Conservation (phyloP, 2,797 vertebrate genomes). For the Oreochromis grahami region DNA sequence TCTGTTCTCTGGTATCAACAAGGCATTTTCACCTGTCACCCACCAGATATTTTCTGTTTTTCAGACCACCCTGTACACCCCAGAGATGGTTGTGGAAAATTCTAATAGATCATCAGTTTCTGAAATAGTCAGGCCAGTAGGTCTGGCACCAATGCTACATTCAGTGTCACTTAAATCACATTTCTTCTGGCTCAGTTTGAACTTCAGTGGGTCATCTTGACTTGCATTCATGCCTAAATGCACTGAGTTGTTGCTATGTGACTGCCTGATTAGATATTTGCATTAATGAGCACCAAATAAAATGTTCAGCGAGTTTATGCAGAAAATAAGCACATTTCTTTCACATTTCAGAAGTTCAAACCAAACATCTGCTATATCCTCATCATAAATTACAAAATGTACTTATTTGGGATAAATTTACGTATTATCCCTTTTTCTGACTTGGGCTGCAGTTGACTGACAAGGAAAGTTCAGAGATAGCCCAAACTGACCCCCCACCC, state of each 20-base stretch:
- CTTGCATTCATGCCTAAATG: neutral
- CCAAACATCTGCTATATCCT: neutral
- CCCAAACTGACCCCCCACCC: no score
- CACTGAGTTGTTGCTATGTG: neutral
- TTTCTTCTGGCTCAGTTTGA: neutral
- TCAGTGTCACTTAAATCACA: neutral
- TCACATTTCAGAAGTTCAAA: neutral
- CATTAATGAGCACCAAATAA: neutral
- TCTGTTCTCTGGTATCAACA: neutral
- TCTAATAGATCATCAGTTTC: neutral
- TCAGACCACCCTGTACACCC: neutral
- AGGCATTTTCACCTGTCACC: neutral
- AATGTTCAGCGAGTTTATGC: neutral
- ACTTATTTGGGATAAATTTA: neutral
- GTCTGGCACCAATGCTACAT: neutral
- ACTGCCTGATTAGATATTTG: neutral
- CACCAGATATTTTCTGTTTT: neutral
- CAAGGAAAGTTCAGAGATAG: neutral
- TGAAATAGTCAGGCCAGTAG: neutral
- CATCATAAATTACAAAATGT: neutral
- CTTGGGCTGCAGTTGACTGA: neutral
- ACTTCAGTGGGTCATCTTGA: neutral
- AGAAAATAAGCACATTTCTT: neutral
- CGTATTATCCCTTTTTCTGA: neutral
- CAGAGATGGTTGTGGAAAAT: neutral